Conservation (phyloP, 1,140 invertebrate genomes). For the fruit fly (Drosophila melanogaster) region DNA sequence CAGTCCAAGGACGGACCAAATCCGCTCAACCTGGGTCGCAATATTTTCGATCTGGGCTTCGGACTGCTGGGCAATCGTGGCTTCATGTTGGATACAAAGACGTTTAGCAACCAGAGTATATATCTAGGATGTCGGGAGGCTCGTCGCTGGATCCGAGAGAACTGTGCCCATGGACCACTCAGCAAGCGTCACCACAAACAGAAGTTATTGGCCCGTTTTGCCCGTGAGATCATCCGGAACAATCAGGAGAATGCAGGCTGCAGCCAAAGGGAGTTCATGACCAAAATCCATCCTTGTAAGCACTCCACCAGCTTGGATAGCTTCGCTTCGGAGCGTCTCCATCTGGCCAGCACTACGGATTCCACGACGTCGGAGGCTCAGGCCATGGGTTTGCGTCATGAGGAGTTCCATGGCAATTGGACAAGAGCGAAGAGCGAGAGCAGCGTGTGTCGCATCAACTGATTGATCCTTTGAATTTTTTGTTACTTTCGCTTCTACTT, state of each 20-base stretch:
- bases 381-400: background rate
- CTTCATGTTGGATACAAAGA: slow-evolving; percentile 17
- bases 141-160: slow-evolving; percentile 56
- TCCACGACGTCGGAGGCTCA: slow-evolving; percentile 20
- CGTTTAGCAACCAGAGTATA: background rate
- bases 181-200: slow-evolving; percentile 8
- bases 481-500: background rate
- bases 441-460: slow-evolving; percentile 40
- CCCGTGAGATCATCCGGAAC: slow-evolving; percentile 49
- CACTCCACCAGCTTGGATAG: slow-evolving; percentile 13
- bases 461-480: background rate
- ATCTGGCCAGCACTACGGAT: slow-evolving; percentile 14
- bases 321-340: background rate
- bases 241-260: slow-evolving; percentile 23
- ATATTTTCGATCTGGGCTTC: slow-evolving; percentile 62
- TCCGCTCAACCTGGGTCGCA: background rate
- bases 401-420: background rate
- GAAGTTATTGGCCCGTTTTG: slow-evolving; percentile 9
- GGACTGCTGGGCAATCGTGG: slow-evolving; percentile 21
- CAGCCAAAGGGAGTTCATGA: background rate
- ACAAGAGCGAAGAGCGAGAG: slow-evolving; percentile 16
- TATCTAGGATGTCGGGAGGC: slow-evolving; percentile 42
- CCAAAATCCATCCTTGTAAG: background rate
- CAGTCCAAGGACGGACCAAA: slow-evolving; percentile 12
- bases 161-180: slow-evolving; percentile 53